These are phyloP conservation scores for Bufo gargarizans DNA, from an alignment of 2,113 vertebrate genomes.

Conservation along the genomic window DNA sequence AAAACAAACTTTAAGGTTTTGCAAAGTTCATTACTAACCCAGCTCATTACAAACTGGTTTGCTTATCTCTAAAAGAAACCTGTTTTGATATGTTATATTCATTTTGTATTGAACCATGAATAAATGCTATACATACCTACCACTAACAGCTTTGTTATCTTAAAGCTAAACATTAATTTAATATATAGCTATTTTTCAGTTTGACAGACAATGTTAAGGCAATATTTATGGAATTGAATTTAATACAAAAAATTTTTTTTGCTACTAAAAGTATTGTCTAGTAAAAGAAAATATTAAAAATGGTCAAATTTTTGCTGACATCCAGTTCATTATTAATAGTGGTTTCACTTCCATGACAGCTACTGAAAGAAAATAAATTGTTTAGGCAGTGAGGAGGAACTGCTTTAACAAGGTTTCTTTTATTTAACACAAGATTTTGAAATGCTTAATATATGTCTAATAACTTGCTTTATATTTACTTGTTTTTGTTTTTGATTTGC, in stretches of 20 bases:
- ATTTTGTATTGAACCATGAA: not conserved
- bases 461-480: not conserved
- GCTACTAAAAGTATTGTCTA: too few relatives aligned
- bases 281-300: not conserved
- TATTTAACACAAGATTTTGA: not conserved
- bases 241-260: not conserved
- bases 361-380: conserved; percentile 26
- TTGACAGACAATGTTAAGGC: conserved; percentile 28
- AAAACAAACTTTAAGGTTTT: too few relatives aligned
- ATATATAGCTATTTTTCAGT: conserved; percentile 26
- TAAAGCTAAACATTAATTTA: conserved; percentile 29
- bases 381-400: conserved; percentile 34
- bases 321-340: conserved; percentile 32
- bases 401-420: conserved; percentile 1
- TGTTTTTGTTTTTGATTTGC: too few relatives aligned
- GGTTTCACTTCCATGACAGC: conserved; percentile 20
- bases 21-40: too few relatives aligned
- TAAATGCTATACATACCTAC: not conserved
- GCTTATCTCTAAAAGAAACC: too few relatives aligned
- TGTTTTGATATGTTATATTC: not conserved
- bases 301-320: conserved; percentile 21
- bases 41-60: too few relatives aligned
- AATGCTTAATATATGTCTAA: not conserved
- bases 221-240: not conserved
- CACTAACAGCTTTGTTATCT: too few relatives aligned